Base-by-base conservation (phyloP, 2,888 invertebrate genomes). In the Yponomeuta sedellus region DNA sequence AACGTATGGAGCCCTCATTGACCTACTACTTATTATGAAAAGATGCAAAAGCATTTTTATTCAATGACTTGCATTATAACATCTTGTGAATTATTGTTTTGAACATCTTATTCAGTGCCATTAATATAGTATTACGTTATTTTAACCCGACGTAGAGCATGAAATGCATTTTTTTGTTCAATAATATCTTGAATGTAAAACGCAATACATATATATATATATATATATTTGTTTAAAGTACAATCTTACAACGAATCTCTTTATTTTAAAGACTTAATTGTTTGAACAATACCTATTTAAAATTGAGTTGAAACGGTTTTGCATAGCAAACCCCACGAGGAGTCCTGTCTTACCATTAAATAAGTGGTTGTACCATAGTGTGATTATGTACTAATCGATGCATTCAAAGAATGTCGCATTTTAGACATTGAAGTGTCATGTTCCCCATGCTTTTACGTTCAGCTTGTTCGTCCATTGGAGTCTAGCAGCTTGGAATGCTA, bases 71-170 rank as follows among this genome's bases (percentile, higher is more conserved):
- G 3, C 34, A 34, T 56, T n/a, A 57, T 65, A 25, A 39, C 40
- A 25, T 66, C 25, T 44, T 61, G 25, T 25, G 25, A 52, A 57
- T 52, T 52, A 66, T 61, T 44, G 22, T 66, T 61, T 40, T 39
- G 6, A 59, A 20, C 25, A 52, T 64, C 25, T 79, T 82, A 75
- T 87, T 86, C 86, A 84, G 89, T 89, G 89, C 89, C 89, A 89
- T 89, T 87, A 80, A 81, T 73, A 81, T 84, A 86, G 86, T 86
- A 86, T 89, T 88, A 84, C 82, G 84, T 88, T 88, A 86, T 88
- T 89, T 86, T 75, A 83, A 85, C 85, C 85, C 84, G 82, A 84
- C 86, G 82, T 85, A 52, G 52, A 84, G 89, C 89, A 90, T 90
- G 73, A 83, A 85, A 90, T 90, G 89, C 89, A 86, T 85, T 85